Base-by-base conservation (phyloP, 2,113 vertebrate species). In the Montifringilla adamsi region DNA sequence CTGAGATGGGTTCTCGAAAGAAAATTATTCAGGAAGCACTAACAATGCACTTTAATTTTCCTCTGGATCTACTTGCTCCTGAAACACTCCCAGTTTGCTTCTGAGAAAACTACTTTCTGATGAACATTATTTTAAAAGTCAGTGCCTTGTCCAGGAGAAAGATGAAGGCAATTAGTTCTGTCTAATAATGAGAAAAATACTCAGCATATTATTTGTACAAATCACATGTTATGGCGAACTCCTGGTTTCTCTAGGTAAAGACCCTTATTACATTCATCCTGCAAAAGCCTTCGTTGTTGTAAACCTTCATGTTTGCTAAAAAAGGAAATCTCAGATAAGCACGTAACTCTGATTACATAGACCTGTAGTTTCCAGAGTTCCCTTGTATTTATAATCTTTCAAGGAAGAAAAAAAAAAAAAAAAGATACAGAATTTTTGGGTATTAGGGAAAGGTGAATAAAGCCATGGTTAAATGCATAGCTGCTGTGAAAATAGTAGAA, bases 11-110 rank as follows among this genome's bases (percentile, higher is more conserved):
- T 82, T 84, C 91, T 88, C 68, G 85, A 90, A 95, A 88, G 75
- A 85, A 88, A 59, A 75, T 94, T 86, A 74, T 88, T 70, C 21
- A 15, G 90, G 94, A 92, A 94, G 86, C 24, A 33, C 52, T 93
- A 94, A 93, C 83, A 94, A 84, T 75, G 47, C 33, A 55, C 64
- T 89, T 90, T 59, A 90, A 85, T 96, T 93, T 92, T 84, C 52
- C 81, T 88, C 88, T 93, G 90, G 79, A 88, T 24, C 0, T 11
- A 33, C 30, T 89, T 73, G 28, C 56, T 76, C 58, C 63, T 0
- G 3, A 77, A 83, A 94, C 33, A 53, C 44, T 96, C 82, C 52
- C 72, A 68, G 33, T 35, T 67, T 84, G 55, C 62, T 90, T 89
- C 59, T 93, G 52, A 86, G 60, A 77, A 95, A 85, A 59, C 15